phyloP scores from a whole-genome alignment of 35 echinoderm and acorn worm genomes.

The Heliocidaris erythrogramma region DNA sequence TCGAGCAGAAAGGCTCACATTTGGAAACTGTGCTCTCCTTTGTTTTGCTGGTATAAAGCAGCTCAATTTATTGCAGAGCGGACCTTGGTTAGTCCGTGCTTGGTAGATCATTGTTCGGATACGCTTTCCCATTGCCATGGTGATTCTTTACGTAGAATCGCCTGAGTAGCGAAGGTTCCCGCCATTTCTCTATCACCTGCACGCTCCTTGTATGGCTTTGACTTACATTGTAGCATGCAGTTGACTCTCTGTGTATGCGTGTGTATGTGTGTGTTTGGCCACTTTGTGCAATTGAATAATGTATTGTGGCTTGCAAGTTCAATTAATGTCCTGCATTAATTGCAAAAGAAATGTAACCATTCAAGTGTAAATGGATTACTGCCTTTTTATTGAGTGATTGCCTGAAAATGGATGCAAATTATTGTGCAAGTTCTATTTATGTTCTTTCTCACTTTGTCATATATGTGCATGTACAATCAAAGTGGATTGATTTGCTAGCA shows the following conservation, averaged over 20 bases:
- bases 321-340: neutral
- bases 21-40: neutral
- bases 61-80: constrained; percentile 22
- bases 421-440: neutral
- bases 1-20: neutral
- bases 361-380: neutral
- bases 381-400: neutral
- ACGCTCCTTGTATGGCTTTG: neutral
- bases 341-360: neutral
- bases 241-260: constrained; percentile 14
- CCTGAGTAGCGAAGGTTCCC: neutral
- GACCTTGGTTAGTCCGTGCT: neutral
- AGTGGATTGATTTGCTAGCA: neutral
- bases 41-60: constrained; percentile 9
- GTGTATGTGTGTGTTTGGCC: constrained; percentile 28
- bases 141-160: constrained; percentile 40
- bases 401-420: neutral
- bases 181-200: neutral
- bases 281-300: neutral
- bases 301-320: neutral
- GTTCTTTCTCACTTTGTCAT: neutral
- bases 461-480: neutral
- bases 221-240: neutral
- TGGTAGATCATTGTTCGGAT: constrained; percentile 26
- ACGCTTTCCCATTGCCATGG: constrained; percentile 36